A percentile compares a stretch with the other conserved stretches of the same genome.
These are phyloP conservation scores for Trichonephila clavata DNA, from an alignment of 1,140 invertebrate species.

Conservation along the genomic window DNA sequence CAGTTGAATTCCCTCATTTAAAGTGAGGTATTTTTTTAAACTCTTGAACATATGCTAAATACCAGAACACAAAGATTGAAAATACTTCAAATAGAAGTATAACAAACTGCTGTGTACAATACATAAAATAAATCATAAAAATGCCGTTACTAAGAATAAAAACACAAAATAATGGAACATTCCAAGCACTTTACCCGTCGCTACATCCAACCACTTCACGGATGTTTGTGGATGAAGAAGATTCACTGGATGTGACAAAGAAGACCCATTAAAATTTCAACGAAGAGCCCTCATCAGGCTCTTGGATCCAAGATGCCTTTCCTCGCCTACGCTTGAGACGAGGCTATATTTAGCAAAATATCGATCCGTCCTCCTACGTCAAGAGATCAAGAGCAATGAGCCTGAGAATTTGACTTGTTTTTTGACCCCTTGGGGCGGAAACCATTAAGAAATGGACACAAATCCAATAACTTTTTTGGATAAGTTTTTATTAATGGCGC, in stretches of 20 bases:
- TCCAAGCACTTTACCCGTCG: neutral
- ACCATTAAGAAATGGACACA: neutral
- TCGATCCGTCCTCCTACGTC: conserved; percentile 1
- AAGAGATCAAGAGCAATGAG: conserved; percentile 33
- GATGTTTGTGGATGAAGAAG: neutral
- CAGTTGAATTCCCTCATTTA: too few species aligned
- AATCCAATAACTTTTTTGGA: neutral
- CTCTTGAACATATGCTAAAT: too few species aligned
- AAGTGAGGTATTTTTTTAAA: too few species aligned
- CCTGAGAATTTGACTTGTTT: too few species aligned
- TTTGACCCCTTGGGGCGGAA: neutral
- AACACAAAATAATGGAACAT: too few species aligned
- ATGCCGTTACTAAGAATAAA: too few species aligned
- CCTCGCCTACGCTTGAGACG: conserved; percentile 31
- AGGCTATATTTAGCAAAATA: conserved; percentile 28
- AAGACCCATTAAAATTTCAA: neutral
- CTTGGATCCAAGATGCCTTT: neutral
- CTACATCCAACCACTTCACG: neutral
- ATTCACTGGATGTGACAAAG: neutral
- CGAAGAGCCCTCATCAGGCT: neutral
- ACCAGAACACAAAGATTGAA: too few species aligned
- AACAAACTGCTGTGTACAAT: too few species aligned
- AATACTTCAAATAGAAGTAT: too few species aligned
- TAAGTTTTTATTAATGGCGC: neutral
- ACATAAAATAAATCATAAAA: too few species aligned